Percentiles rank a stretch among this genome's conserved stretches.
Conservation (phyloP, 2,797 vertebrate species). For the Delichon dasypus region DNA sequence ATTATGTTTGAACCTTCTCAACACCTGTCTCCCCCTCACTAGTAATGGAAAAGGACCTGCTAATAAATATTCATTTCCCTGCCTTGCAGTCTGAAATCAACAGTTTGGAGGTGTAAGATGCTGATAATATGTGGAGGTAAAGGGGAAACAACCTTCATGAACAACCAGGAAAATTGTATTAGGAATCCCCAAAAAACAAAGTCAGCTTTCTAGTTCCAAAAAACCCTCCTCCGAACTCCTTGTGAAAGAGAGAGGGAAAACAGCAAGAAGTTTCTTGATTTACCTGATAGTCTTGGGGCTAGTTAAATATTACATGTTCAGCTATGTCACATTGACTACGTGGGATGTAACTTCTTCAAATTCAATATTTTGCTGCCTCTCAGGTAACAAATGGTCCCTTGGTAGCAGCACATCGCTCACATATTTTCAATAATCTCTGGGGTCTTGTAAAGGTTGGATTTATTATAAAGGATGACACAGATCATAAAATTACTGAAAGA, state of each 20-base stretch:
- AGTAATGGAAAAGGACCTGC: not conserved
- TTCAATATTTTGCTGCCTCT: not conserved
- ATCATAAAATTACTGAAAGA: not conserved
- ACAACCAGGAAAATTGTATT: not conserved
- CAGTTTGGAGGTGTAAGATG: not conserved
- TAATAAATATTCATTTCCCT: not conserved
- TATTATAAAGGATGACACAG: not conserved
- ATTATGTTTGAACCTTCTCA: not conserved
- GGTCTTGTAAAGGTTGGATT: not conserved
- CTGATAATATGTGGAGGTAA: not conserved
- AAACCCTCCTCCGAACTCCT: not conserved
- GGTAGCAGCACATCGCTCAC: fast-evolving
- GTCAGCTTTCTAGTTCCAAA: not conserved
- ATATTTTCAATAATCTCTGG: not conserved
- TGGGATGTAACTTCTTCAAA: not conserved
- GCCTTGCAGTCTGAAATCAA: not conserved
- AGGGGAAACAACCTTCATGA: not conserved
- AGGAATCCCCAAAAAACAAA: not conserved
- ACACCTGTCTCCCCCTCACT: fast-evolving
- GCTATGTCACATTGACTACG: not conserved
- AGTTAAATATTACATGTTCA: not conserved
- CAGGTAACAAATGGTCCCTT: not conserved
- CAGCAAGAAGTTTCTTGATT: not conserved
- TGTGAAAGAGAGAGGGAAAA: not conserved
- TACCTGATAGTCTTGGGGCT: not conserved